phyloP scores from a whole-genome alignment of 2,888 invertebrate species.

The Globia sparganii region DNA sequence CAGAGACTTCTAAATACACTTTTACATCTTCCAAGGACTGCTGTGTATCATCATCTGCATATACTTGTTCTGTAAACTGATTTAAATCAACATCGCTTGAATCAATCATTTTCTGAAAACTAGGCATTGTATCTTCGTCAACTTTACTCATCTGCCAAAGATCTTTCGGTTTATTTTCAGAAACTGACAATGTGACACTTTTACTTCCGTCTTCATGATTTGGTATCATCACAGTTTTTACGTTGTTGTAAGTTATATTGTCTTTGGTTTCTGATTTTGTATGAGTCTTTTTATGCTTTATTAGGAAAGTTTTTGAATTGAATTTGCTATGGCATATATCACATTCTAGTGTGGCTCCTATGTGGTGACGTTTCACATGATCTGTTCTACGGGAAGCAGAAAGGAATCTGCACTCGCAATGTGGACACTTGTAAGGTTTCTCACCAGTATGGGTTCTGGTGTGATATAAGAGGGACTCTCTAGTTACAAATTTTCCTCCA shows the following conservation, averaged over 20 bases:
- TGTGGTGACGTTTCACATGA: slow-evolving; percentile 80
- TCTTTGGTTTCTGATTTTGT: slow-evolving; percentile 28
- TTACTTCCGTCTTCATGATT: slow-evolving; percentile 11
- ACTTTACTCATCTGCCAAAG: slow-evolving; percentile 51
- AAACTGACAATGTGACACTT: slow-evolving; percentile 1
- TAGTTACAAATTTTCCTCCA: slow-evolving; percentile 81
- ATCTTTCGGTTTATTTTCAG: slow-evolving; percentile 14
- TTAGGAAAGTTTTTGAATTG: slow-evolving; percentile 72
- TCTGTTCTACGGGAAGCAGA: slow-evolving; percentile 81
- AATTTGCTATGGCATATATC: slow-evolving; percentile 79
- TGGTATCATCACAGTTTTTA: slow-evolving; percentile 5
- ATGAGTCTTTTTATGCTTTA: slow-evolving; percentile 77
- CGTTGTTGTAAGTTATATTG: slow-evolving; percentile 1
- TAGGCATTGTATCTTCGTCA: slow-evolving; percentile 37
- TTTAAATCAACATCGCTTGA: slow-evolving; percentile 43
- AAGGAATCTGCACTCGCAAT: slow-evolving; percentile 79
- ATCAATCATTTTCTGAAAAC: slow-evolving; percentile 44
- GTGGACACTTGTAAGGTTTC: slow-evolving; percentile 80
- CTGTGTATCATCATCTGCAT: slow-evolving; percentile 25
- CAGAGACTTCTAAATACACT: slow-evolving; percentile 69
- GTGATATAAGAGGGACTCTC: slow-evolving; percentile 83
- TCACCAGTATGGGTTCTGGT: slow-evolving; percentile 86
- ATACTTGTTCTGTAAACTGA: slow-evolving; percentile 41
- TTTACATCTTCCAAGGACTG: slow-evolving; percentile 52
- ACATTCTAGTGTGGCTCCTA: slow-evolving; percentile 75